phyloP scores from a whole-genome alignment of 2,797 vertebrate species.

The Cynopterus sphinx region DNA sequence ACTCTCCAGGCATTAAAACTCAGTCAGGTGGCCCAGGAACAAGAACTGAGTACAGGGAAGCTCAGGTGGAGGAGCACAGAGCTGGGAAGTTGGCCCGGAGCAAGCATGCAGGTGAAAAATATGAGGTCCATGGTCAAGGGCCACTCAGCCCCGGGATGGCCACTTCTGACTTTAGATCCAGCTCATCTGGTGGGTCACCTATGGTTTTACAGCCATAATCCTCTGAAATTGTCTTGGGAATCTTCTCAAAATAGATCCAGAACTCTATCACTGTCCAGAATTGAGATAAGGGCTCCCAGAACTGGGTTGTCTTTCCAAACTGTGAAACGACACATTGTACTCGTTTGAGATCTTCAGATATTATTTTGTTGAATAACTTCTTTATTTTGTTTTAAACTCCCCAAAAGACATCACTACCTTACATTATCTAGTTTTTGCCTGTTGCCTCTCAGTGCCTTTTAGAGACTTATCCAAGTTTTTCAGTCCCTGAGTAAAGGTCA shows the following conservation, averaged over 20 bases:
- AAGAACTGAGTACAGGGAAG: neutral
- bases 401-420: neutral
- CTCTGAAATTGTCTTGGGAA: neutral
- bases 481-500: neutral
- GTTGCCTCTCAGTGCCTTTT: neutral
- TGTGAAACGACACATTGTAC: neutral
- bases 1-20: neutral
- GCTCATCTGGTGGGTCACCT: neutral
- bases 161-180: neutral
- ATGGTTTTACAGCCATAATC: neutral
- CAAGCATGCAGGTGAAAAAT: neutral
- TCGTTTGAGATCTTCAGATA: conserved; percentile 20
- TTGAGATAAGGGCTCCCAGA: neutral
- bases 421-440: neutral
- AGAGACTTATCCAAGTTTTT: neutral
- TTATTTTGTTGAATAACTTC: conserved; percentile 25
- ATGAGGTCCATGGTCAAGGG: neutral
- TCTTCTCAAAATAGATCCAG: neutral
- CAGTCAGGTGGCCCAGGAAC: neutral
- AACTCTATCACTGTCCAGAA: neutral
- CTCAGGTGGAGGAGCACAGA: neutral
- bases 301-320: neutral
- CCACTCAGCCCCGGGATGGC: neutral
- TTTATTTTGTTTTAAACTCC: neutral
- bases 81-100: neutral